Percentiles rank a stretch among this genome's conserved stretches.
Conservation (phyloP, 2,797 vertebrate genomes). For the Chloroceryle amazona region DNA sequence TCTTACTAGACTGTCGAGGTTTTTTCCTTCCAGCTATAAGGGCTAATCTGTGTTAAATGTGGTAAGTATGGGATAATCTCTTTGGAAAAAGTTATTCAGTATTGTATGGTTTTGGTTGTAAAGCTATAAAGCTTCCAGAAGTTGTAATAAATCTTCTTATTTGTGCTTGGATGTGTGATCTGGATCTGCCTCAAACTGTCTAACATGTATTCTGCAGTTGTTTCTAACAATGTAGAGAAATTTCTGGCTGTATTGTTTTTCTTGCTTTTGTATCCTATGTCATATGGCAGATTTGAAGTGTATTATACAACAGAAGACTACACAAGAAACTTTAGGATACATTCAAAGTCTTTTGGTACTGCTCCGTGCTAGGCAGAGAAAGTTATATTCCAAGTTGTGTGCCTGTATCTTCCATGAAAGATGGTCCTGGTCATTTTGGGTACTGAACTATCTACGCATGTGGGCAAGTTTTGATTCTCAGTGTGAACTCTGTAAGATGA, state of each 20-base stretch:
- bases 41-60: rapidly evolving
- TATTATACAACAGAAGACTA: not conserved
- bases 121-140: not conserved
- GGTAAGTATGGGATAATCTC: rapidly evolving
- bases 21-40: not conserved
- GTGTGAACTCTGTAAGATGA: not conserved
- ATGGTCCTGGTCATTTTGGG: not conserved
- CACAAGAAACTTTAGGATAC: no score
- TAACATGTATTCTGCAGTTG: not conserved
- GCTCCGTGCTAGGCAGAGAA: not conserved
- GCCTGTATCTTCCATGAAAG: rapidly evolving
- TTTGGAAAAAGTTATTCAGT: not conserved
- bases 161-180: not conserved
- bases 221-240: not conserved
- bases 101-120: not conserved
- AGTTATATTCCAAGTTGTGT: not conserved
- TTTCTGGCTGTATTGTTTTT: not conserved
- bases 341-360: no score
- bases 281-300: not conserved
- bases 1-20: not conserved
- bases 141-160: not conserved
- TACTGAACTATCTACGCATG: rapidly evolving
- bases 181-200: not conserved
- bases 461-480: not conserved
- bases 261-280: not conserved